A percentile compares a stretch with the other conserved stretches of the same genome.
Evolutionary conservation across 1,140 invertebrate genomes (phyloP).

Genomic region (Camponotus floridanus): DNA sequence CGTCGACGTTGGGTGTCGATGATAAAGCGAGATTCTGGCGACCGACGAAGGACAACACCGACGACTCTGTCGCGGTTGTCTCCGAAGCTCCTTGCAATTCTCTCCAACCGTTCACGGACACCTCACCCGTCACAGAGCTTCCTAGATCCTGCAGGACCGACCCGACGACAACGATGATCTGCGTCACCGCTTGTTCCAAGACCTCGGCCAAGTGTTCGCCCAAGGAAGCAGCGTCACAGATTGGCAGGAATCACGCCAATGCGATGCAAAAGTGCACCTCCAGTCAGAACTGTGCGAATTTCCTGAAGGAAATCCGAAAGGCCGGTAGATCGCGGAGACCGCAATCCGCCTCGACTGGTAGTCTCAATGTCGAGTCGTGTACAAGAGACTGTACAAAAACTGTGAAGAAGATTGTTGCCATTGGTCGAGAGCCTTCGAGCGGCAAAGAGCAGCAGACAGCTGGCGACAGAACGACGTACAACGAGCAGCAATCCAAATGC

Average conservation of each 20-base stretch:
- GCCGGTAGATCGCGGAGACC: slow-evolving; percentile 49
- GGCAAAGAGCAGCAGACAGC: slow-evolving; percentile 55
- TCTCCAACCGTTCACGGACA: slow-evolving; percentile 36
- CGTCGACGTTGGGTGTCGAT: slow-evolving; percentile 54
- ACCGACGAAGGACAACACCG: slow-evolving; percentile 67
- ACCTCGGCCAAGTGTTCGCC: slow-evolving; percentile 40
- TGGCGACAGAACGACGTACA: not conserved
- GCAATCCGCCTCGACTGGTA: slow-evolving; percentile 48
- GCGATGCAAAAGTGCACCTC: slow-evolving; percentile 76
- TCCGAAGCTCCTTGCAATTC: slow-evolving; percentile 70
- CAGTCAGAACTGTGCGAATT: slow-evolving; percentile 67
- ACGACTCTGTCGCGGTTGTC: slow-evolving; percentile 49
- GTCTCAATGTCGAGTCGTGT: slow-evolving; percentile 21
- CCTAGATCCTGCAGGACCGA: slow-evolving; percentile 74
- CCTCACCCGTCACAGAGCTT: slow-evolving; percentile 51
- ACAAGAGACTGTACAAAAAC: slow-evolving; percentile 50
- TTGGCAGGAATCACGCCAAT: slow-evolving; percentile 41
- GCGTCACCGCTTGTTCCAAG: slow-evolving; percentile 19
- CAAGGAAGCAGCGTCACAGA: slow-evolving; percentile 41
- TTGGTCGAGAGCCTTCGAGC: slow-evolving; percentile 30
- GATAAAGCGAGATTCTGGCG: slow-evolving; percentile 76
- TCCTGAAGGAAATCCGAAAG: no score
- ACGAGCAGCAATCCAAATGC: slow-evolving; percentile 45
- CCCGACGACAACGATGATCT: slow-evolving; percentile 8
- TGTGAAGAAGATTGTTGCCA: slow-evolving; percentile 33